Percentiles rank a stretch among this genome's conserved stretches.
These are phyloP conservation scores for Callipepla squamata DNA, from an alignment of 2,113 vertebrate genomes.

Conservation along the genomic window DNA sequence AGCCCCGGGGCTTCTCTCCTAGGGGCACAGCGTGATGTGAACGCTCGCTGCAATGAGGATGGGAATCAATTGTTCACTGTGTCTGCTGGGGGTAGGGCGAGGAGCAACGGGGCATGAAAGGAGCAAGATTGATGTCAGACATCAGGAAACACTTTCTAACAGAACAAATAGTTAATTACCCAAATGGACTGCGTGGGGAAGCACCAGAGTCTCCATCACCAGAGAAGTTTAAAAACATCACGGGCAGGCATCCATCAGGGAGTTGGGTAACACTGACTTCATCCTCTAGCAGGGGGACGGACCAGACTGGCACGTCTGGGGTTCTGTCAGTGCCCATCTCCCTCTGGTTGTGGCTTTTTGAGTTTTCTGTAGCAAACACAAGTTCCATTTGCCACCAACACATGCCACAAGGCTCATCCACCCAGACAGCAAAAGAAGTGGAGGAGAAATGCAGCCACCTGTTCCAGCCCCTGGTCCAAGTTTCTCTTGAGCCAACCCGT, in stretches of 20 bases:
- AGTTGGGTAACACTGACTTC: not conserved
- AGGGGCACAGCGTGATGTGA: fast-evolving
- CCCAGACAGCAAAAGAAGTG: not conserved
- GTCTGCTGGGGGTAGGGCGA: fast-evolving
- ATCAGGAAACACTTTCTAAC: conserved; percentile 10
- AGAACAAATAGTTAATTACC: conserved; percentile 50
- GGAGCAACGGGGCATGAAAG: conserved; percentile 25
- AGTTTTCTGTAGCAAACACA: not conserved
- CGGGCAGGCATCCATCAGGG: not conserved
- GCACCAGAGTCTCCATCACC: not conserved
- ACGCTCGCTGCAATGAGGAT: not conserved
- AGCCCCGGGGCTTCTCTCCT: not conserved
- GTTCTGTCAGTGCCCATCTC: not conserved
- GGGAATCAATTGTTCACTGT: not conserved
- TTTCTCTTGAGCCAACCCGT: not conserved
- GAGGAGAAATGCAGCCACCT: not conserved
- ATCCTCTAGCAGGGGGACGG: not conserved
- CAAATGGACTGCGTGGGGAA: conserved; percentile 15
- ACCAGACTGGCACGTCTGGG: not conserved
- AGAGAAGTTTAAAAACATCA: not conserved
- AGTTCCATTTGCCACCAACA: not conserved
- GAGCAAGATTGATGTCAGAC: conserved; percentile 6
- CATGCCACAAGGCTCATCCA: not conserved
- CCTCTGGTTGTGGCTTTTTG: not conserved
- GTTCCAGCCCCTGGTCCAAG: not conserved